Conservation (phyloP, 2,888 invertebrate genomes). For the Heteropelma amictum region DNA sequence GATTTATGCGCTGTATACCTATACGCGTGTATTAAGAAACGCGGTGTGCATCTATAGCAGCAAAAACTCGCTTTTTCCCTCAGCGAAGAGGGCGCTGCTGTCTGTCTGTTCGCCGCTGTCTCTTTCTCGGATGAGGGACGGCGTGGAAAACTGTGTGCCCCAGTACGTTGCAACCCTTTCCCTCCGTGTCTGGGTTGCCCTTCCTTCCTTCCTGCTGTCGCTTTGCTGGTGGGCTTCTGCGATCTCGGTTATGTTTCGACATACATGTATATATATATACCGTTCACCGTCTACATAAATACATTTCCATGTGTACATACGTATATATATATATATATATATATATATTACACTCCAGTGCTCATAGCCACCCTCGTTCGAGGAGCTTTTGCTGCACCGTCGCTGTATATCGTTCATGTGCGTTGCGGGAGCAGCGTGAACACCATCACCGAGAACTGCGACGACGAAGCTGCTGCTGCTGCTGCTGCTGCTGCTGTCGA, state of each 20-base stretch:
- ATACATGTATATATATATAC: neutral
- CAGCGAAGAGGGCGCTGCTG: constrained; percentile 7
- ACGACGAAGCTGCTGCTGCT: constrained; percentile 56
- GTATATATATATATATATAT: neutral
- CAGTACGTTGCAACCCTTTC: constrained; percentile 77
- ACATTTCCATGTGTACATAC: neutral
- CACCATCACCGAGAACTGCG: constrained; percentile 28
- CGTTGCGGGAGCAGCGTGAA: constrained; percentile 2
- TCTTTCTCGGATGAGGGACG: constrained; percentile 17
- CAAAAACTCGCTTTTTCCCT: constrained; percentile 8
- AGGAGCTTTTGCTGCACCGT: constrained; percentile 78
- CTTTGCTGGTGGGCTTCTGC: neutral
- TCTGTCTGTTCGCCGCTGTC: too few species aligned
- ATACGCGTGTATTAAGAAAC: too few species aligned
- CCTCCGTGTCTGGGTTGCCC: constrained; percentile 62
- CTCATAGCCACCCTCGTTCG: constrained; percentile 69
- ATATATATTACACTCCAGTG: constrained; percentile 67
- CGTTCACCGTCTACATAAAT: neutral
- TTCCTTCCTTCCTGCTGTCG: constrained; percentile 45
- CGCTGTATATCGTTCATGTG: constrained; percentile 44
- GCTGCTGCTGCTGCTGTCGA: constrained; percentile 70
- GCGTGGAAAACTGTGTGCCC: constrained; percentile 65
- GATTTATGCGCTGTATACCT: too few species aligned
- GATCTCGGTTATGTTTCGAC: neutral
- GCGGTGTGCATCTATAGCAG: too few species aligned